phyloP scores from a whole-genome alignment of 2,888 invertebrate species.

The Meteorus colon region DNA sequence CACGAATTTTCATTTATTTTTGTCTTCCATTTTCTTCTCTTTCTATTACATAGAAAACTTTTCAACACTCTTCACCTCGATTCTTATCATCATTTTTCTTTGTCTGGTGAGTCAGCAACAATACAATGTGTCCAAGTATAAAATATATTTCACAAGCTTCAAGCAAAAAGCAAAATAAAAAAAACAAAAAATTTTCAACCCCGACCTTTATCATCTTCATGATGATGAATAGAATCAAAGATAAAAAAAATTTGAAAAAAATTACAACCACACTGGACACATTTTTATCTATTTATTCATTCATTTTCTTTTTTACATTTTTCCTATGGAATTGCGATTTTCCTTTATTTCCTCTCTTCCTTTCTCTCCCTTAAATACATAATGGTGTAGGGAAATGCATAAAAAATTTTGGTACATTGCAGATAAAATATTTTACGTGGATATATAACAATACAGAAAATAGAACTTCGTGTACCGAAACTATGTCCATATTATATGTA shows the following conservation, averaged over 20 bases:
- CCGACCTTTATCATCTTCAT: not conserved
- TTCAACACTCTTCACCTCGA: not conserved
- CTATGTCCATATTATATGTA: not conserved
- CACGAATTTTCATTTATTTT: too few species aligned
- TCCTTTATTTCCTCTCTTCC: not conserved
- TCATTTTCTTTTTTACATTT: not conserved
- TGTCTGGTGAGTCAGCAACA: conserved; percentile 1
- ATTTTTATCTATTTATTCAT: not conserved
- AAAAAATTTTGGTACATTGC: not conserved
- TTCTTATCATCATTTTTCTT: not conserved
- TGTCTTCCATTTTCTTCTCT: not conserved
- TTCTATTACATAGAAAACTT: not conserved
- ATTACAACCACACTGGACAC: not conserved
- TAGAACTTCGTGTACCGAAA: not conserved
- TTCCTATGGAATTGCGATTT: not conserved
- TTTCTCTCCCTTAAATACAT: not conserved
- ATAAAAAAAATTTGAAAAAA: not conserved
- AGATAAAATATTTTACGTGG: not conserved
- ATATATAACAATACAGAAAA: not conserved
- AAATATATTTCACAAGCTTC: not conserved
- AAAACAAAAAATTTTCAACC: not conserved
- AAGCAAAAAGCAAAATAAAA: not conserved
- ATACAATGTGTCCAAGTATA: not conserved
- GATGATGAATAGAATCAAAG: not conserved
- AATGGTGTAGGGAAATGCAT: not conserved